phyloP scores from a whole-genome alignment of 1,140 invertebrate genomes.

The Trichomalopsis sarcophagae region DNA sequence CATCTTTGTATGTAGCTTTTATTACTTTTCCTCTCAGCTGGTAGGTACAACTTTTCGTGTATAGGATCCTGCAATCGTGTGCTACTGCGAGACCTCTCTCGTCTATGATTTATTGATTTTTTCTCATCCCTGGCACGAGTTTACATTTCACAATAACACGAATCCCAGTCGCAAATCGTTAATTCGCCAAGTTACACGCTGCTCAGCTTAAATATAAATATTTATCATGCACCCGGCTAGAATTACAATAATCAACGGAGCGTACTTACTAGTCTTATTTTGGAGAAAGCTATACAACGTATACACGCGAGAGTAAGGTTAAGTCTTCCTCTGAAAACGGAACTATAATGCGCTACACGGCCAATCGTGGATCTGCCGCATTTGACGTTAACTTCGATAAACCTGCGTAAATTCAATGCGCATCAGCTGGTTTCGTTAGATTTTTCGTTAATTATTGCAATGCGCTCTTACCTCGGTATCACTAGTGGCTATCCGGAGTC shows the following conservation, averaged over 20 bases:
- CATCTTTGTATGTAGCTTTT: no score
- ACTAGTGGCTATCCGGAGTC: not conserved
- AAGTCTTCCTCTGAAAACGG: conserved; percentile 1
- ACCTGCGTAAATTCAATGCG: not conserved
- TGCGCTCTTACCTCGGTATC: not conserved
- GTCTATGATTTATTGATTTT: conserved; percentile 27
- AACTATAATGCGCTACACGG: not conserved
- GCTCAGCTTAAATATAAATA: conserved; percentile 1
- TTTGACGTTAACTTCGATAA: not conserved
- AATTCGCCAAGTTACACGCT: not conserved
- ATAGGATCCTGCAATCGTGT: not conserved
- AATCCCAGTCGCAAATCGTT: not conserved
- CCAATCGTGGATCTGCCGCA: not conserved
- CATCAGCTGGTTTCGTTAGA: not conserved
- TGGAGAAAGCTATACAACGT: not conserved
- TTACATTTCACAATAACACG: not conserved
- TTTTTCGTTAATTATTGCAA: not conserved
- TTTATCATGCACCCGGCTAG: not conserved
- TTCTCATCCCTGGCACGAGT: not conserved
- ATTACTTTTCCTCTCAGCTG: not conserved
- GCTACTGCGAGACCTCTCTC: not conserved
- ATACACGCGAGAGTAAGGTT: conserved; percentile 26
- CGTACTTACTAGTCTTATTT: conserved; percentile 19
- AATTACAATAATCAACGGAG: not conserved
- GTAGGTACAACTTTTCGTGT: not conserved